Conservation (phyloP, 2,888 invertebrate genomes). For the Lamellibrachia satsuma region DNA sequence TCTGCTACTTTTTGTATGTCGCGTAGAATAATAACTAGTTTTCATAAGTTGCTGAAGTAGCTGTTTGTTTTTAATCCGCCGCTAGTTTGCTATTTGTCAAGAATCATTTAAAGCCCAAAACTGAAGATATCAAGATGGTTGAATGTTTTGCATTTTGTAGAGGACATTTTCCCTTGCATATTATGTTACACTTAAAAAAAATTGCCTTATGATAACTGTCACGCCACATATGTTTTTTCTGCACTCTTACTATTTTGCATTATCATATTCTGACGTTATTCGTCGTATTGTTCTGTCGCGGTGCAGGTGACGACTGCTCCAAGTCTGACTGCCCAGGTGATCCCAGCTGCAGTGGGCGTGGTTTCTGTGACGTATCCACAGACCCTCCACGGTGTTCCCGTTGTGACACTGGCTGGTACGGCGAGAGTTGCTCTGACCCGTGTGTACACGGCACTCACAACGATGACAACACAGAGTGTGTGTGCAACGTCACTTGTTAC, state of each 20-base stretch:
- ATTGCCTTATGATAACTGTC: no score
- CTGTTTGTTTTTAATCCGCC: no score
- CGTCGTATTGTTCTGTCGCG: neutral
- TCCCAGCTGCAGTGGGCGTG: slow-evolving; percentile 48
- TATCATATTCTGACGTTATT: slow-evolving; percentile 37
- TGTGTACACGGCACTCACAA: slow-evolving; percentile 46
- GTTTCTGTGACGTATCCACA: slow-evolving; percentile 45
- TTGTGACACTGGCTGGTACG: slow-evolving; percentile 49
- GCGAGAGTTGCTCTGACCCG: slow-evolving; percentile 48
- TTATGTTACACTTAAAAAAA: no score
- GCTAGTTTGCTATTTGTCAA: no score
- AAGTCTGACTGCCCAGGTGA: slow-evolving; percentile 51
- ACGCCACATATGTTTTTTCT: no score
- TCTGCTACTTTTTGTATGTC: neutral
- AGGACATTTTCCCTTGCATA: no score
- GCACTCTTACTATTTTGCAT: slow-evolving; percentile 44
- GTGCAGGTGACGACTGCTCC: slow-evolving; percentile 45
- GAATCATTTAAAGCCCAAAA: no score
- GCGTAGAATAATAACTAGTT: no score
- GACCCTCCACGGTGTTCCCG: slow-evolving; percentile 48
- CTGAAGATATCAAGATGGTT: no score
- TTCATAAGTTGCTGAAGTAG: no score
- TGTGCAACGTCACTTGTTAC: slow-evolving; percentile 49
- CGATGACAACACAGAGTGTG: slow-evolving; percentile 41
- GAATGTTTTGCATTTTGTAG: no score